Evolutionary conservation across 2,797 vertebrate genomes (phyloP).

Genomic region (Enteromius fasciolatus): DNA sequence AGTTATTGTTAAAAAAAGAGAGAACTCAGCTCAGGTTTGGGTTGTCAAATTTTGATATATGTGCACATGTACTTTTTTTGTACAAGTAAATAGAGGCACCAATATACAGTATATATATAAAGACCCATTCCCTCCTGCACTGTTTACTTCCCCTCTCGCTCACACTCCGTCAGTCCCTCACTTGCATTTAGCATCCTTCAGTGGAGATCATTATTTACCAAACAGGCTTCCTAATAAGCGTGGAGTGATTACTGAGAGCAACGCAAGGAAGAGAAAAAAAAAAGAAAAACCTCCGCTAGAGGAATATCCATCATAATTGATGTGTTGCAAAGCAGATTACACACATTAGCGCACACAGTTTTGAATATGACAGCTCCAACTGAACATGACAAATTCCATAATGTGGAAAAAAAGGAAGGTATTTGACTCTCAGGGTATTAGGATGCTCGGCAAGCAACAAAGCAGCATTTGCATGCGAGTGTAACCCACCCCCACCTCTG

Average conservation of each 20-base stretch:
- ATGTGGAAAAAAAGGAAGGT: slow-evolving; percentile 67
- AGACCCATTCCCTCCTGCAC: slow-evolving; percentile 37
- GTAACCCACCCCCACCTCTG: slow-evolving; percentile 57
- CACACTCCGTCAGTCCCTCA: slow-evolving; percentile 61
- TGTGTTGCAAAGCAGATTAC: slow-evolving; percentile 89
- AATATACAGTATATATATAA: slow-evolving; percentile 3
- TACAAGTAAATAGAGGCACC: slow-evolving; percentile 43
- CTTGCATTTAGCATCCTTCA: slow-evolving; percentile 67
- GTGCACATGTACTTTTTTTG: background rate
- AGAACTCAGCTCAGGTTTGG: background rate
- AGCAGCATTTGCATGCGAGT: slow-evolving; percentile 70
- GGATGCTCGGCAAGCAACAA: slow-evolving; percentile 70
- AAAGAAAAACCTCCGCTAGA: slow-evolving; percentile 71
- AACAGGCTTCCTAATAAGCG: slow-evolving; percentile 84
- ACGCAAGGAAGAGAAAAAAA: slow-evolving; percentile 63
- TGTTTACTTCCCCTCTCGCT: slow-evolving; percentile 16
- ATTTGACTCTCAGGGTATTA: slow-evolving; percentile 75
- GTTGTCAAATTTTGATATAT: background rate
- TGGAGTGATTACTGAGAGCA: slow-evolving; percentile 81
- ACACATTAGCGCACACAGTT: slow-evolving; percentile 85
- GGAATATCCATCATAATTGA: slow-evolving; percentile 87
- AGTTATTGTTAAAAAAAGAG: background rate
- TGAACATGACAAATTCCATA: slow-evolving; percentile 86
- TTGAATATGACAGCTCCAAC: slow-evolving; percentile 84
- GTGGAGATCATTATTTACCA: slow-evolving; percentile 85